phyloP scores from a whole-genome alignment of 2,888 invertebrate genomes.

The Cheilosia soror region DNA sequence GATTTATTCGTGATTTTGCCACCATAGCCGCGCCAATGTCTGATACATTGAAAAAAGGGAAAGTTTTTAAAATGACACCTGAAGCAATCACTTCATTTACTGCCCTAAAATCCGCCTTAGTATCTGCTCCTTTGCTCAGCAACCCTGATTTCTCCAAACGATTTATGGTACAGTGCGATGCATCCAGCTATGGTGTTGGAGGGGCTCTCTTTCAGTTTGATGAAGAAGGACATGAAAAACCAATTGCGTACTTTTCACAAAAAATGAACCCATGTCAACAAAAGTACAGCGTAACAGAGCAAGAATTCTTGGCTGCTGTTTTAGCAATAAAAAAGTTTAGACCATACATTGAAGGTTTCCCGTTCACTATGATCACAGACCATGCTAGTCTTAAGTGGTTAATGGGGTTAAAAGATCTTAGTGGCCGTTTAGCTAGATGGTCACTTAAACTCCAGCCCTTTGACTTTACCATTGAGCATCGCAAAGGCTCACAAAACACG shows the following conservation, averaged over 20 bases:
- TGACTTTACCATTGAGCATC: slow-evolving; percentile 39
- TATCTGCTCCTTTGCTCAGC: slow-evolving; percentile 18
- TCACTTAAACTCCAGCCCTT: slow-evolving; percentile 71
- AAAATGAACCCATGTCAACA: background rate
- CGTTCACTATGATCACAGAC: slow-evolving; percentile 15
- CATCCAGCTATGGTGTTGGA: background rate
- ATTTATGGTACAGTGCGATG: slow-evolving; percentile 57
- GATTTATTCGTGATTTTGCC: slow-evolving; percentile 70
- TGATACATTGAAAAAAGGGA: slow-evolving; percentile 27
- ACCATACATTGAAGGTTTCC: slow-evolving; percentile 9
- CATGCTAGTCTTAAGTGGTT: background rate
- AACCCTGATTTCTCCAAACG: slow-evolving; percentile 51
- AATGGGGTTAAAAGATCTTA: background rate
- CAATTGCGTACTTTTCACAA: too few species aligned
- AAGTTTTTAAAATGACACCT: background rate
- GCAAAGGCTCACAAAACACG: slow-evolving; percentile 66
- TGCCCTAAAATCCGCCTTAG: slow-evolving; percentile 30
- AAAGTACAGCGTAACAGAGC: background rate
- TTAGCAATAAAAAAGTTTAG: slow-evolving; percentile 3
- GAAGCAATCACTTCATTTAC: slow-evolving; percentile 32
- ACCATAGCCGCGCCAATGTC: slow-evolving; percentile 39
- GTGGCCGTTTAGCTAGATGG: slow-evolving; percentile 75
- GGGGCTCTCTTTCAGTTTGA: background rate
- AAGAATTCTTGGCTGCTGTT: background rate
- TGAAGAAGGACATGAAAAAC: too few species aligned